Evolutionary conservation across 1,140 invertebrate genomes (phyloP).

Genomic region (Meloidogyne exigua): DNA sequence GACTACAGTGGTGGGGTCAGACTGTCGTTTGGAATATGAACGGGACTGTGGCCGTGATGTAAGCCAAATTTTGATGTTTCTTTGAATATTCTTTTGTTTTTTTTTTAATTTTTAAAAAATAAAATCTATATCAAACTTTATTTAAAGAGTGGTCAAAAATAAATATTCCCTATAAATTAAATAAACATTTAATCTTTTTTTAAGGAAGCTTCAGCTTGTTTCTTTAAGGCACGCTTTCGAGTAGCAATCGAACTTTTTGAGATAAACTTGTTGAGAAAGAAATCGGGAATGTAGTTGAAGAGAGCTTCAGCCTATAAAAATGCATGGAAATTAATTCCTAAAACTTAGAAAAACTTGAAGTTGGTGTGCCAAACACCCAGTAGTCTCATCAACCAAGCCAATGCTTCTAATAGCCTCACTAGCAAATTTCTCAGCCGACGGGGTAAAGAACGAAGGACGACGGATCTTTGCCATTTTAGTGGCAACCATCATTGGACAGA

Average conservation of each 20-base stretch:
- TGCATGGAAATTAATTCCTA: neutral
- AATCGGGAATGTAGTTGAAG: constrained; percentile 43
- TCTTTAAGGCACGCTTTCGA: constrained; percentile 54
- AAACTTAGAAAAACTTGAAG: constrained; percentile 43
- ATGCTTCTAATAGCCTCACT: constrained; percentile 49
- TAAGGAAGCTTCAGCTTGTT: constrained; percentile 48
- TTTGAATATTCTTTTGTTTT: too few species aligned
- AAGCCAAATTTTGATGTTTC: too few species aligned
- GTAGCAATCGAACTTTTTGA: constrained; percentile 49
- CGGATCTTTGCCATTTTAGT: constrained; percentile 60
- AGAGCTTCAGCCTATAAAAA: constrained; percentile 43
- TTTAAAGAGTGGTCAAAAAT: neutral
- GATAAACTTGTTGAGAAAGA: constrained; percentile 48
- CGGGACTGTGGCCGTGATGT: too few species aligned
- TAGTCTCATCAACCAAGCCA: constrained; percentile 52
- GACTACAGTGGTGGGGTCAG: too few species aligned
- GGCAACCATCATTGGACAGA: constrained; percentile 58
- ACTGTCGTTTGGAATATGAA: too few species aligned
- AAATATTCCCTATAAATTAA: neutral
- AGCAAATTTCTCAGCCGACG: constrained; percentile 41
- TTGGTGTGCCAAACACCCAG: constrained; percentile 58
- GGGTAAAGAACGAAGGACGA: constrained; percentile 54
- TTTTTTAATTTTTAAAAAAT: too few species aligned
- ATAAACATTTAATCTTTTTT: constrained; percentile 38
- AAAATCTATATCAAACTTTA: neutral